Conservation (phyloP, 2,797 vertebrate genomes). For the Somateria mollissima region DNA sequence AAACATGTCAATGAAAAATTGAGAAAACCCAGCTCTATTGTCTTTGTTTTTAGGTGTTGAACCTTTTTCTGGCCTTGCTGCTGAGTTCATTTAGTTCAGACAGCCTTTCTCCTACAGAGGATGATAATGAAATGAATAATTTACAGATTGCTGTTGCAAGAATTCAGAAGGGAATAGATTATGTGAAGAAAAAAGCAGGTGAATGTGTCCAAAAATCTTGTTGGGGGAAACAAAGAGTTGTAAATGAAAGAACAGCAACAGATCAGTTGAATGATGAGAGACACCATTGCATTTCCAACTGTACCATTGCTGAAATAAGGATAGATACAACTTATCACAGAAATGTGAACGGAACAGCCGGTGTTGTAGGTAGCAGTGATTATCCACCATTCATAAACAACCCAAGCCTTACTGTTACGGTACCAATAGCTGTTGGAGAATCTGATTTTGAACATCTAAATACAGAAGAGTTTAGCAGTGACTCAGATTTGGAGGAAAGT, state of each 20-base stretch:
- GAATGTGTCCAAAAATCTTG: constrained; percentile 81
- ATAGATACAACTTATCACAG: constrained; percentile 80
- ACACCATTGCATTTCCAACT: constrained; percentile 80
- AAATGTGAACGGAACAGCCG: constrained; percentile 81
- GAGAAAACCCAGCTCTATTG: background rate
- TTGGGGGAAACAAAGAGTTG: constrained; percentile 67
- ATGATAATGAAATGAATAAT: constrained; percentile 91
- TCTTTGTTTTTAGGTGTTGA: constrained; percentile 86
- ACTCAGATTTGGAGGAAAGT: constrained; percentile 85
- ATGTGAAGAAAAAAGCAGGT: constrained; percentile 77
- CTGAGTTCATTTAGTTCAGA: constrained; percentile 98
- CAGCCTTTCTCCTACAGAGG: constrained; percentile 86
- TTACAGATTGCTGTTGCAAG: constrained; percentile 89
- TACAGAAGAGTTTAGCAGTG: constrained; percentile 94
- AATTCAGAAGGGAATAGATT: constrained; percentile 85
- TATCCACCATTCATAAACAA: constrained; percentile 89
- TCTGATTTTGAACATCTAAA: constrained; percentile 95
- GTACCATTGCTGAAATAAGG: constrained; percentile 83
- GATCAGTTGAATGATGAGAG: constrained; percentile 81
- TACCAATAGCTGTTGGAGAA: constrained; percentile 93
- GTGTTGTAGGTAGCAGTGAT: constrained; percentile 81
- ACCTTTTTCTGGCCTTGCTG: constrained; percentile 95
- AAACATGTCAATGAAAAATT: background rate
- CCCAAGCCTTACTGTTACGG: constrained; percentile 88
- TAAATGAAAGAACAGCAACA: constrained; percentile 75